Conservation (phyloP, 2,797 vertebrate species). For the Lemur catta region DNA sequence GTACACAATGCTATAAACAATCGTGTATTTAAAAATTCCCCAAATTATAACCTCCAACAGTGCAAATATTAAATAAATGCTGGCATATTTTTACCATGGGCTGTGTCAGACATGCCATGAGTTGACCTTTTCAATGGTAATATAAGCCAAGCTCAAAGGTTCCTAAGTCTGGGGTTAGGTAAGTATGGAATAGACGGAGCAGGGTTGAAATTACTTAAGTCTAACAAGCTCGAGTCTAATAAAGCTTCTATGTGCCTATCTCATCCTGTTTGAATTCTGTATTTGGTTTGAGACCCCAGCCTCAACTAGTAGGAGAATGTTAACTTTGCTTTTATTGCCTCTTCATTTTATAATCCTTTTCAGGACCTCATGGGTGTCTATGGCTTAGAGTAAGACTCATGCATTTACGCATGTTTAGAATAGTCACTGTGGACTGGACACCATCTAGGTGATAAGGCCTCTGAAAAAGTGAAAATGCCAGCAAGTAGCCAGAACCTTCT, state of each 20-base stretch:
- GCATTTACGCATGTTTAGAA: background rate
- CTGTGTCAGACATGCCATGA: background rate
- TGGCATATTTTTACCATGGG: background rate
- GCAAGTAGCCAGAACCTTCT: background rate
- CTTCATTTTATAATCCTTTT: background rate
- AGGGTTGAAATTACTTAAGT: background rate
- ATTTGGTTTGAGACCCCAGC: background rate
- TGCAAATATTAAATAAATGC: background rate
- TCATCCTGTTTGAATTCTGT: background rate
- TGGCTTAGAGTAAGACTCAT: background rate
- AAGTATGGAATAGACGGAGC: background rate
- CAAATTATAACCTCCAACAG: background rate
- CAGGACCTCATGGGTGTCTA: background rate
- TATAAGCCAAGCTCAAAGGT: background rate
- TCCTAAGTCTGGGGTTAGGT: background rate
- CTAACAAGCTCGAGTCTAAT: background rate
- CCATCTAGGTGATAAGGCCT: background rate
- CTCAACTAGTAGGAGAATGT: background rate
- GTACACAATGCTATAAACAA: background rate
- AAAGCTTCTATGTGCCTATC: background rate
- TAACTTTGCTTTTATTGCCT: background rate
- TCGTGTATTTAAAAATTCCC: background rate
- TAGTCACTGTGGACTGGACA: background rate
- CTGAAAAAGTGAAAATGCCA: background rate
- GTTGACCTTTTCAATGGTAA: background rate